Evolutionary conservation across 2,113 vertebrate species (phyloP).

Genomic region (Equus quagga): DNA sequence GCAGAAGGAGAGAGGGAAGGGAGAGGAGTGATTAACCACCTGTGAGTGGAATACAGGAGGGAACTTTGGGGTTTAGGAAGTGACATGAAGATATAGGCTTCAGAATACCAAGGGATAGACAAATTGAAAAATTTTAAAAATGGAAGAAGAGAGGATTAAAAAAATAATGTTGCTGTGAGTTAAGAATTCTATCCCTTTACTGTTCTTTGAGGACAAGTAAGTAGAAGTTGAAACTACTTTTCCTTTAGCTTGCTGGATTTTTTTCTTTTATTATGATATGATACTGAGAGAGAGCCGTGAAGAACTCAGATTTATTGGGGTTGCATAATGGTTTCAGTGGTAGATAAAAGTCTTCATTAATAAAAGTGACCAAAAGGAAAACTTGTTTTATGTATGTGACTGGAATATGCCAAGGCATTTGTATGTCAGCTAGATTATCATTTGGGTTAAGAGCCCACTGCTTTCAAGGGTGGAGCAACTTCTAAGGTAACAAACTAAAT

Average conservation of each 20-base stretch:
- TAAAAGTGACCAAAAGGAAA: constrained; percentile 17
- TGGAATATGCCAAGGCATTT: neutral
- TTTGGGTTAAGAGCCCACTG: neutral
- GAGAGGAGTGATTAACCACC: neutral
- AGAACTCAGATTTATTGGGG: neutral
- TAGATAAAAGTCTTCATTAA: neutral
- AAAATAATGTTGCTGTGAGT: neutral
- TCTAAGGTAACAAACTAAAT: neutral
- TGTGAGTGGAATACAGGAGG: neutral
- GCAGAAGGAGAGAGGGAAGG: neutral
- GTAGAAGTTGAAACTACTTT: constrained; percentile 6
- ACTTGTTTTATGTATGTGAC: neutral
- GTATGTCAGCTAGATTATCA: neutral
- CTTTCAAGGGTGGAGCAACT: neutral
- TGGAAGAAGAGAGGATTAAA: neutral
- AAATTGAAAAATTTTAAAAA: neutral
- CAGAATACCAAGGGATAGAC: neutral
- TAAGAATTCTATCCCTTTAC: neutral
- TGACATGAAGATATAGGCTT: neutral
- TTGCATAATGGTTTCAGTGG: neutral
- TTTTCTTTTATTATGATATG: neutral
- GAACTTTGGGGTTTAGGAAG: neutral
- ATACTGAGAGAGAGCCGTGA: neutral
- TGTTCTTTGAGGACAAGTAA: neutral
- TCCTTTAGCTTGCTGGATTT: neutral